Base-by-base conservation (phyloP, 2,113 vertebrate species). In the rabbit (Oryctolagus cuniculus) region DNA sequence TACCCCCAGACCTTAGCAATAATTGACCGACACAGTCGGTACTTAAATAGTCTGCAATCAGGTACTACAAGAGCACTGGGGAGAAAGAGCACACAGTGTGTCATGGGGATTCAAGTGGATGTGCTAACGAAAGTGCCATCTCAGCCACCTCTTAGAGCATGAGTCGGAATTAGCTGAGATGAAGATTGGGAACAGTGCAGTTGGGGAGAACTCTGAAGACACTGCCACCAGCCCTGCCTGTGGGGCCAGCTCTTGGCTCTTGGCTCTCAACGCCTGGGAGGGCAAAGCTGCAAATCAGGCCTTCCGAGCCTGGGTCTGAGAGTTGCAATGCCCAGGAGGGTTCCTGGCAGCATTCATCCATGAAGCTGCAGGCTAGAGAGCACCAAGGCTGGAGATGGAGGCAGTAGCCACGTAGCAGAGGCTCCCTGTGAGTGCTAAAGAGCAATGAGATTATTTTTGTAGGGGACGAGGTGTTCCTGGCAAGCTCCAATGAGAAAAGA, bases 271-370 rank as follows among this genome's bases (percentile, higher is more conserved):
- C 24, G 49, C 25, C 38, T 29, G 2, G 44, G 74, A 86, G 22
- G 81, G 38, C 17, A 78, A 49, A 51, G 69, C 22, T 31, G 12
- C 13, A 29, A 27, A 72, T 29, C 16, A 19, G 69, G 73, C 5
- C 51, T 64, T 25, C 0, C 3, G 34, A 3, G 1, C 6, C n/a
- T 29, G 63, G 24, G 10, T 2, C 13, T 6, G 13, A 36, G 44
- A 38, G 44, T 25, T 44, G 11, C n/a, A 24, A 72, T 3, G 1
- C 9, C 29, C 25, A 58, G 27, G 21, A 63, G 31, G 58, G 1
- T 6, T 25, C 12, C 58, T 77, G 34, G 13, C 2, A 49, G 64
- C 22, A 55, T 67, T 73, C 4, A 49, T 19, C 38, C 34, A 9
- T 38, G 74, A 44, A 1, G 31, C 34, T 15, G 38, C 25, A 17